Evolutionary conservation across 35 echinoderm and acorn worm species (phyloP), one percentile per base, ranked within the genome.

Genomic region (Apostichopus japonicus): DNA sequence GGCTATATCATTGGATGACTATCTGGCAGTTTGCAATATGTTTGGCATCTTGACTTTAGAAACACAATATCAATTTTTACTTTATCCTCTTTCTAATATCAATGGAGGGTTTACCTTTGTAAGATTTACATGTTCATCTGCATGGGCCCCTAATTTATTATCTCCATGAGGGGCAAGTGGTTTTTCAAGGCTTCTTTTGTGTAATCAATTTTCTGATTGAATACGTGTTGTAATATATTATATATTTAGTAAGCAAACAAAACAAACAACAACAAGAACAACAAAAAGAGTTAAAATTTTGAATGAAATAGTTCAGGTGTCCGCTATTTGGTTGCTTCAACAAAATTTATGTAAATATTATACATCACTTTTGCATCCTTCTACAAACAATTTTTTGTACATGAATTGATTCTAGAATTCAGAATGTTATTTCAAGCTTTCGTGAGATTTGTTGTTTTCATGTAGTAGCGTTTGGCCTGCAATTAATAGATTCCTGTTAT

Each of bases 281-380:
- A 44, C 33, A 44, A 44, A 44, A 44, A 44, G 33, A 44, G 33
- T 44, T 44, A 44, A 44, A 75, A n/a, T 75, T 21, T 75, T 14
- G 71, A 19, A 7, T 75, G 15, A 19, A 23, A 19, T 75, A 19
- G 63, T 75, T 23, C 71, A 75, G 71, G 71, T 75, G 13, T 8
- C n/a, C 71, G 7, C 71, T 19, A 23, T 75, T 75, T 21, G 71
- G 33, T 75, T 75, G 71, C 71, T 75, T 75, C 63, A 67, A 67
- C 33, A 61, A 75, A 75, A 7, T 75, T 75, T 75, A 75, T 75
- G 71, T 75, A 75, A 15, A 75, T 75, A 75, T 21, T 24, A 61
- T 61, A 61, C 57, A 75, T 75, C 71, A 75, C 71, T 75, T 75
- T 75, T 75, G 71, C 71, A 75, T 75, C 71, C 71, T 75, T 75